Conservation (phyloP, 2,888 invertebrate species). For the Glyphotaelius pellucidus region DNA sequence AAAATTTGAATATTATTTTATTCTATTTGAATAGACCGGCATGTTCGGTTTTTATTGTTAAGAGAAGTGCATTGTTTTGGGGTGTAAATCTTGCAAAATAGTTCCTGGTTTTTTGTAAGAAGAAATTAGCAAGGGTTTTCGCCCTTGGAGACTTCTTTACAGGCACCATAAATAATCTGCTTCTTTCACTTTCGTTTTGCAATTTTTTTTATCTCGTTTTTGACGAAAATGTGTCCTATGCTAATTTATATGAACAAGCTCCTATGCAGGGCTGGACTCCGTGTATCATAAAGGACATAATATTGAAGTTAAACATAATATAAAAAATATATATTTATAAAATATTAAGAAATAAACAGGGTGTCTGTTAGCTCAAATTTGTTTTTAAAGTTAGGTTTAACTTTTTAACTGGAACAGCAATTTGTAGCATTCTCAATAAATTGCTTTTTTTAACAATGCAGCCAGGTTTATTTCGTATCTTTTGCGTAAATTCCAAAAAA, state of each 20-base stretch:
- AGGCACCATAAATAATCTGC: neutral
- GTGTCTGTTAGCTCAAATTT: no score
- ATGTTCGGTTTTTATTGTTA: constrained; percentile 17
- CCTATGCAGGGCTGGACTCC: neutral
- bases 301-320: no score
- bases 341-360: no score
- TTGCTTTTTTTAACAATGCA: no score
- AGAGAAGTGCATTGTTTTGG: neutral
- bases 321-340: no score
- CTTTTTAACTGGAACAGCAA: no score
- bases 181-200: constrained; percentile 46
- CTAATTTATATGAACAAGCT: neutral
- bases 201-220: constrained; percentile 21
- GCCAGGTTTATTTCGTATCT: no score
- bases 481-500: no score
- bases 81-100: constrained; percentile 13
- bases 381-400: no score
- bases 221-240: neutral
- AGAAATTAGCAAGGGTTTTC: constrained; percentile 47
- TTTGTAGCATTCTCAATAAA: no score
- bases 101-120: constrained; percentile 38
- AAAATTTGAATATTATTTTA: constrained; percentile 19
- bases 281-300: neutral
- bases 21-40: neutral
- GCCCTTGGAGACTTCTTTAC: constrained; percentile 3